Percentiles rank a stretch among this genome's conserved stretches.
Evolutionary conservation across 2,113 vertebrate genomes (phyloP).

Genomic region (Oncorhynchus keta): DNA sequence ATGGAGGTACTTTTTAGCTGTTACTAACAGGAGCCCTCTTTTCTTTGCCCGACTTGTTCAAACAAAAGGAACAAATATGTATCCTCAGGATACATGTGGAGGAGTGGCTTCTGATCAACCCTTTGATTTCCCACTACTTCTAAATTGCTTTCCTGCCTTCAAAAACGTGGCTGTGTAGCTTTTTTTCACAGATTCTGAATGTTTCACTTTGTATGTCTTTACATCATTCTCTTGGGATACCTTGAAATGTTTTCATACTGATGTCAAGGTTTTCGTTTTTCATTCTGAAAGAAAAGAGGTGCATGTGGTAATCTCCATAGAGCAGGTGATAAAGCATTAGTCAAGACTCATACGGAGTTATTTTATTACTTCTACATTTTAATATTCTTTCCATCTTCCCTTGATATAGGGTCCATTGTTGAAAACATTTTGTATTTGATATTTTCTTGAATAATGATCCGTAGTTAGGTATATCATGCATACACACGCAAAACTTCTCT

Average conservation of each 20-base stretch:
- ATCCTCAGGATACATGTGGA: neutral
- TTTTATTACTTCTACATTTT: too few relatives aligned
- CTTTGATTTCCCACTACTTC: too few relatives aligned
- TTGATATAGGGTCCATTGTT: constrained; percentile 17
- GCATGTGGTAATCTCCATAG: constrained; percentile 73
- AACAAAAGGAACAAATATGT: neutral
- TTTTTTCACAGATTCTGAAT: neutral
- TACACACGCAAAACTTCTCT: constrained; percentile 30
- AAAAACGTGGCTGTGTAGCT: neutral
- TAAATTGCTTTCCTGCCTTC: neutral
- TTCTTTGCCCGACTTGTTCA: neutral
- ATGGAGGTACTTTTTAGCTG: too few relatives aligned
- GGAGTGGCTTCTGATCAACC: neutral
- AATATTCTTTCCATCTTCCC: neutral
- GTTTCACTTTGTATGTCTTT: constrained; percentile 17
- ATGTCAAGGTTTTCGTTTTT: constrained; percentile 85
- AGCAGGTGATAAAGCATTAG: constrained; percentile 31
- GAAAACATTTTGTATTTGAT: too few relatives aligned
- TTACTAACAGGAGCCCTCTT: too few relatives aligned
- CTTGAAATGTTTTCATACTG: constrained; percentile 86
- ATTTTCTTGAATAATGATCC: too few relatives aligned
- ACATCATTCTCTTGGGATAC: constrained; percentile 72
- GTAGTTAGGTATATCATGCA: constrained; percentile 13
- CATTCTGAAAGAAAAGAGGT: constrained; percentile 98
- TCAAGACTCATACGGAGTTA: neutral